Evolutionary conservation across 2,888 invertebrate species (phyloP).

Genomic region (Anodontia alba): DNA sequence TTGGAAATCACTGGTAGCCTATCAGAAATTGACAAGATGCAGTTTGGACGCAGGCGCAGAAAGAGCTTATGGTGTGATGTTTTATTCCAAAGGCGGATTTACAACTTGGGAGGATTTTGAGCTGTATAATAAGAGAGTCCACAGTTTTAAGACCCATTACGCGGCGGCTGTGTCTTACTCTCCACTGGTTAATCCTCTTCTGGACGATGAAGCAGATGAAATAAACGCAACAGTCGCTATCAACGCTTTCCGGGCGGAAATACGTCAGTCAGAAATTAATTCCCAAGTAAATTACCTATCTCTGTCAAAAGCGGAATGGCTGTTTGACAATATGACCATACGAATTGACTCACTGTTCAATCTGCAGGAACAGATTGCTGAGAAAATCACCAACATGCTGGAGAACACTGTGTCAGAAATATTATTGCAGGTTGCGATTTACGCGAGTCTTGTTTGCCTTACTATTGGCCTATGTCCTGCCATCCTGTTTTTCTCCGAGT

Average conservation of each 20-base stretch:
- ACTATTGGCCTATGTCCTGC: conserved; percentile 60
- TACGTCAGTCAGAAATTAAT: conserved; percentile 41
- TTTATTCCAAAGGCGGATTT: conserved; percentile 90
- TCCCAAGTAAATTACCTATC: conserved; percentile 71
- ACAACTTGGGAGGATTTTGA: conserved; percentile 90
- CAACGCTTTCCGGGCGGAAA: conserved; percentile 88
- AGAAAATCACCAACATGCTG: conserved; percentile 54
- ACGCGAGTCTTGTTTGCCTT: conserved; percentile 35
- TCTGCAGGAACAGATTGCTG: conserved; percentile 87
- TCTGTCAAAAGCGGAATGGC: conserved; percentile 91
- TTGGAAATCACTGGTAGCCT: conserved; percentile 88
- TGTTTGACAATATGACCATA: conserved; percentile 93
- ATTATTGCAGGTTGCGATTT: conserved; percentile 81
- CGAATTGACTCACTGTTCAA: conserved; percentile 92
- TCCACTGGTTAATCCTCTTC: conserved; percentile 88
- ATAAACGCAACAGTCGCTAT: conserved; percentile 86
- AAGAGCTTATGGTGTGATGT: conserved; percentile 94
- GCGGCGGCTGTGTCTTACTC: conserved; percentile 93
- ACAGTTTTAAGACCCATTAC: conserved; percentile 92
- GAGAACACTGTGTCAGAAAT: conserved; percentile 81
- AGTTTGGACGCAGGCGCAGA: conserved; percentile 95
- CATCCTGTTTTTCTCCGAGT: conserved; percentile 52
- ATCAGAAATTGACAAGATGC: conserved; percentile 93
- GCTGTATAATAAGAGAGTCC: conserved; percentile 92
- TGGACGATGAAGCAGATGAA: conserved; percentile 69